Evolutionary conservation across 37 sponge, comb jelly and placozoan species (phyloP), one percentile per base, ranked within the genome.

Genomic region (Spongilla lacustris): DNA sequence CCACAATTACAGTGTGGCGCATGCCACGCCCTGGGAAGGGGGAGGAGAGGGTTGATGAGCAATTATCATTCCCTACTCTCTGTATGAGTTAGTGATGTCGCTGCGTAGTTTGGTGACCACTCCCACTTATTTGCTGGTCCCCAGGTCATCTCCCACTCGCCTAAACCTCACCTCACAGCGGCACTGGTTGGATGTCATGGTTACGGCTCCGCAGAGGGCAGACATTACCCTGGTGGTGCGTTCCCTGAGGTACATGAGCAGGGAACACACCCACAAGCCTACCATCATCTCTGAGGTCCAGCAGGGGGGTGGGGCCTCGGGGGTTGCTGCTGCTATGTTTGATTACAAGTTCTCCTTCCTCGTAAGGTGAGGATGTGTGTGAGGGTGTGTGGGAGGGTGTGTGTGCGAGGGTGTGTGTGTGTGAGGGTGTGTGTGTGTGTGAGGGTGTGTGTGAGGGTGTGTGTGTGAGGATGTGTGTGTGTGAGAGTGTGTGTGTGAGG

Each of bases 101-200:
- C n/a, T n/a, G n/a, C n/a, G n/a, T n/a, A n/a, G 21, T 17, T 58
- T 41, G 6, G 3, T 41, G 41, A 41, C 41, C 41, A 41, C 41
- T 41, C 41, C 41, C 41, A 41, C 41, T 41, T 41, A 3, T 41
- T n/a, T 6, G 9, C 46, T 48, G 50, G 30, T 34, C 2, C 27
- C 31, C 78, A 91, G 91, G 36, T 50, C 86, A 11, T 91, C 82
- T 0, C 87, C 91, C 19, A 48, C 29, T 31, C 83, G 78, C 8
- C 34, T 91, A 34, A 29, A 68, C 5, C 74, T 91, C 37, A 76
- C 66, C n/a, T 78, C 87, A 6, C 27, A 66, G 70, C 75, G 58
- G 22, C 87, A 91, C 77, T 24, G 22, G 21, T 19, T 91, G 23
- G 21, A 41, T 4, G 83, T 70, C 26, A 48, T 66, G 11, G 83